phyloP scores from a whole-genome alignment of 2,797 vertebrate genomes.

The Morelia viridis region DNA sequence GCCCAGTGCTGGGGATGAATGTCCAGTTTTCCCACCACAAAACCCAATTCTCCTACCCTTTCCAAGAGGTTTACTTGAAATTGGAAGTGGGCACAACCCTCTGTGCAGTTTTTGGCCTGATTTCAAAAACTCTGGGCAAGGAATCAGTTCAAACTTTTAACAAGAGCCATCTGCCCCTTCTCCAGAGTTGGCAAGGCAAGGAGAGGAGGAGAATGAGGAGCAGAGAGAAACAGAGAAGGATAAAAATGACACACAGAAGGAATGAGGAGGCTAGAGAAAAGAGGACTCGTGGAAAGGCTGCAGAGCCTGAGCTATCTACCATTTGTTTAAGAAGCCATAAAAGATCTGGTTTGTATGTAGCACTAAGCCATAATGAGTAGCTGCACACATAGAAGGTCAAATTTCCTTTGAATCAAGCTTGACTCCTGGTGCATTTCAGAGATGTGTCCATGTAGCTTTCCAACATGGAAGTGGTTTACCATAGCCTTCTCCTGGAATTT shows the following conservation, averaged over 20 bases:
- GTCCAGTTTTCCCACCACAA: not conserved
- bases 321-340: not conserved
- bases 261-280: not conserved
- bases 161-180: constrained; percentile 1
- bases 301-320: not conserved
- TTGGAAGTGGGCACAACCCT: not conserved
- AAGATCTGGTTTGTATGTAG: not conserved
- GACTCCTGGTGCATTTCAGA: not conserved
- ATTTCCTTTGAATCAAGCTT: not conserved
- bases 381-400: not conserved
- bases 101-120: not conserved
- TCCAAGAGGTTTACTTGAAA: not conserved
- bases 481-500: not conserved
- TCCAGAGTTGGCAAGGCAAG: not conserved
- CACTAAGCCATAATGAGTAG: not conserved
- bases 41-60: not conserved
- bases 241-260: not conserved
- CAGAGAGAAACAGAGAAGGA: not conserved
- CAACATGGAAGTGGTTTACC: not conserved
- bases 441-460: not conserved
- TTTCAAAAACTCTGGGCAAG: not conserved
- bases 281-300: not conserved
- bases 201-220: not conserved
- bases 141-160: not conserved
- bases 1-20: not conserved